Evolutionary conservation across 1,140 invertebrate species (phyloP), one percentile per base, ranked within the genome.

Genomic region (Drosophila serrata): DNA sequence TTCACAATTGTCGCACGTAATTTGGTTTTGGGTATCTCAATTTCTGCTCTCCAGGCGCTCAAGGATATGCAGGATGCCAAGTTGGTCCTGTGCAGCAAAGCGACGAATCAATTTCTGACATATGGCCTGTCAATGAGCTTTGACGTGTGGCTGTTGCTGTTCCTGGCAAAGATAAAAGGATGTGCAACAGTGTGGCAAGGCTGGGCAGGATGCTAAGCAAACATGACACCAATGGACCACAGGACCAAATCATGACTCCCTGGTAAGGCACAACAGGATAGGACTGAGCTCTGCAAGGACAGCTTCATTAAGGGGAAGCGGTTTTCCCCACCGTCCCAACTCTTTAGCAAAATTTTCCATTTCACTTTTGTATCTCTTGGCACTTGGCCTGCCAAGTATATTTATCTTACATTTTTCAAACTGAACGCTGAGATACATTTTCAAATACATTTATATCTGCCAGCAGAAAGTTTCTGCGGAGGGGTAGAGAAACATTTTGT

Each of bases 391-490:
- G 56, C 22, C 70, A 49, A 86, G 73, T 68, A 62, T 82, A 79
- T 86, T 82, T 86, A 87, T 88, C 70, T 67, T 58, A 55, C 75
- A 87, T 86, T 87, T 79, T 75, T 82, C 82, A 86, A 87, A 81
- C 81, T 75, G 80, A 82, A 63, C 68, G 74, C 31, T 15, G 29
- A 35, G 31, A 53, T 55, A 55, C 33, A 37, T 37, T 24, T 9
- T 11, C 19, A 29, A 6, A 61, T 31, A 27, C 42, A 69, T 39
- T 56, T 39, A 58, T 17, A 43, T 29, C 19, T 31, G 24, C 48
- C 35, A 35, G 39, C 53, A 33, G 11, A 61, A 15, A n/a, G 29
- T 33, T 60, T 64, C 2, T 7, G 29, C 7, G 2, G 8, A 8
- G 31, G 42, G 42, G 63, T 24, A 24, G 4, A 53, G 42, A 51